Base-by-base conservation (phyloP, 2,888 invertebrate genomes). In the Platynereis dumerilii region DNA sequence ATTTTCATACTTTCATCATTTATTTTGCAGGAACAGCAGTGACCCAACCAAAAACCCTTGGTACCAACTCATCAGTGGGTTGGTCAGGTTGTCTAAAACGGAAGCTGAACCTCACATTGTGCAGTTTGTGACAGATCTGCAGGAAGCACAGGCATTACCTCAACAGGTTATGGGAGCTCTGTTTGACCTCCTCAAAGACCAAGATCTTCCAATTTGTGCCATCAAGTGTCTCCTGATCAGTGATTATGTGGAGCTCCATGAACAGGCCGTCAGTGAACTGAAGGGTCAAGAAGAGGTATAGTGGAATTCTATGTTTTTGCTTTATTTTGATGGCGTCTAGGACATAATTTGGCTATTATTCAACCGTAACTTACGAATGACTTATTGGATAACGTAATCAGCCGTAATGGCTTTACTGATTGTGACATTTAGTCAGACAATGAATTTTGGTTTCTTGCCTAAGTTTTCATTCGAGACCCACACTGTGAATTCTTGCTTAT, bases 101-200 rank as follows among this genome's bases (percentile, higher is more conserved):
- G 59, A 54, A 15, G 45, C 53, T 12, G 53, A 29, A 20, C 17
- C 42, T 10, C 55, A 59, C n/a, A 27, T 59, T n/a, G 53, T 59
- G 15, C 29, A 54, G 22, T 42, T 55, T n/a, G 58, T 56, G 59
- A 39, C 42, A 15, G 44, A 59, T 22, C 59, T 59, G 44, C 45
- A 53, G 17, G n/a, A 55, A 7, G 17, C 27, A 20, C 45, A 17
- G 2, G 53, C 60, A 34, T 26, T 60, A 20, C 53, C 60, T 7
- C 52, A 48, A 1, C n/a, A 60, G 79, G 71, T 71, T 68, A 69
- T 74, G 10, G 65, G 70, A 15, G n/a, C 62, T 42, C 58, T 79
- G n/a, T 75, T 70, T 64, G 65, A 72, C 17, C 28, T 58, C 10
- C 55, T 79, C 64, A 7, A 75, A 39, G 60, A 70, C 2, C 64